Evolutionary conservation across 2,888 invertebrate genomes (phyloP), one percentile per base, ranked within the genome.

Genomic region (Megalurothrips usitatus): DNA sequence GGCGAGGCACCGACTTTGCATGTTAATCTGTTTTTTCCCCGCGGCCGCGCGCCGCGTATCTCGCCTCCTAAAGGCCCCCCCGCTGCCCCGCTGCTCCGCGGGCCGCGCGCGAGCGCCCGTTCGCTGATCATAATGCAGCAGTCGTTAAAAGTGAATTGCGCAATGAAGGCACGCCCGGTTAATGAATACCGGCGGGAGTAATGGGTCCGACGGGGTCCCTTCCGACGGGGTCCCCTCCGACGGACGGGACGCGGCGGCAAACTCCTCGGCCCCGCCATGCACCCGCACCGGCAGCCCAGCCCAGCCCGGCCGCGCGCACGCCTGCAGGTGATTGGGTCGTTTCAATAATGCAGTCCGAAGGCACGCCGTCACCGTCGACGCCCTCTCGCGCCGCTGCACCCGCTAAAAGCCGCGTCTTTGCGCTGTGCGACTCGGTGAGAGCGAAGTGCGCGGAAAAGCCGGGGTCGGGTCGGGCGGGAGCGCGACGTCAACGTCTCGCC

Each of bases 91-190:
- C 34, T 43, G 34, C 34, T 43, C 3, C 34, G n/a, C n/a, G n/a
- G n/a, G n/a, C n/a, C 3, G 34, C 34, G 34, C 6, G 34, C 34
- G 34, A 6, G 34, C 34, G 34, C 26, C 68, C 68, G 68, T 23
- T 75, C 9, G 68, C 68, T 26, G 68, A 75, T 75, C 68, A 75
- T 75, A 75, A 75, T 75, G 68, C 68, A 43, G 34, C 34, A 75
- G 68, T 75, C 68, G 23, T 75, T 75, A 75, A 75, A 75, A 75
- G 68, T 75, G 68, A 26, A 75, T 75, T 75, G 68, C 23, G 68
- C 68, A 75, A 26, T 75, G 68, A 75, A 75, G 68, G 68, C 68
- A 26, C 68, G 68, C 23, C 68, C 12, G 68, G 68, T 23, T 75
- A 75, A 75, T 75, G 68, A 75, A 75, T 75, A 75, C 68, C 19